phyloP scores from a whole-genome alignment of 2,113 vertebrate species.

The Perca flavescens region DNA sequence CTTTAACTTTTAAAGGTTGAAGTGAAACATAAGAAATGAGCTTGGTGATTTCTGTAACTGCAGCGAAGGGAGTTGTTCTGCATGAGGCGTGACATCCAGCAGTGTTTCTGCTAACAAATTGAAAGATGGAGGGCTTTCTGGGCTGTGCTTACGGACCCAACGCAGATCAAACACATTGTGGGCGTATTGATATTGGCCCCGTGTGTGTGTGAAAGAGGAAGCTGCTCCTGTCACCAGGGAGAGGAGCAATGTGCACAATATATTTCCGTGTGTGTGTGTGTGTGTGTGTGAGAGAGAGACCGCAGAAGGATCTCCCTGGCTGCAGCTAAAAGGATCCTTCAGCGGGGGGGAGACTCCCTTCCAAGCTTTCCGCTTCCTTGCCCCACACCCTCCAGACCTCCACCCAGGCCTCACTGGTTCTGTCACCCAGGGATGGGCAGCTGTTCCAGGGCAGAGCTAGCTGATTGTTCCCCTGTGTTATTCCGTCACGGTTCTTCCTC shows the following conservation, averaged over 20 bases:
- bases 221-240: conserved; percentile 60
- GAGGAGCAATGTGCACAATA: conserved; percentile 37
- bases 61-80: neutral
- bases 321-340: conserved; percentile 54
- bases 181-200: conserved; percentile 64
- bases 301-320: conserved; percentile 50
- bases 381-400: conserved; percentile 60
- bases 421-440: conserved; percentile 40
- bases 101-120: conserved; percentile 14
- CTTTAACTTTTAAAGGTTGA: conserved; percentile 7
- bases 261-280: conserved; percentile 45
- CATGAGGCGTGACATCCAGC: conserved; percentile 23
- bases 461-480: conserved; percentile 58
- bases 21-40: neutral
- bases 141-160: neutral
- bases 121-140: neutral
- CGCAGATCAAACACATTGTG: conserved; percentile 67
- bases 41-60: neutral
- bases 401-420: conserved; percentile 48
- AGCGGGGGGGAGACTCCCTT: conserved; percentile 52
- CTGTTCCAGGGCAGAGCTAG: conserved; percentile 42
- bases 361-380: conserved; percentile 66
- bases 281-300: conserved; percentile 26
- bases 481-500: conserved; percentile 43
- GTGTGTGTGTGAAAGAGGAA: conserved; percentile 65